Percentiles rank a stretch among this genome's conserved stretches.
These are phyloP conservation scores for Coregonus suidteri DNA, from an alignment of 2,797 vertebrate species.

Conservation along the genomic window DNA sequence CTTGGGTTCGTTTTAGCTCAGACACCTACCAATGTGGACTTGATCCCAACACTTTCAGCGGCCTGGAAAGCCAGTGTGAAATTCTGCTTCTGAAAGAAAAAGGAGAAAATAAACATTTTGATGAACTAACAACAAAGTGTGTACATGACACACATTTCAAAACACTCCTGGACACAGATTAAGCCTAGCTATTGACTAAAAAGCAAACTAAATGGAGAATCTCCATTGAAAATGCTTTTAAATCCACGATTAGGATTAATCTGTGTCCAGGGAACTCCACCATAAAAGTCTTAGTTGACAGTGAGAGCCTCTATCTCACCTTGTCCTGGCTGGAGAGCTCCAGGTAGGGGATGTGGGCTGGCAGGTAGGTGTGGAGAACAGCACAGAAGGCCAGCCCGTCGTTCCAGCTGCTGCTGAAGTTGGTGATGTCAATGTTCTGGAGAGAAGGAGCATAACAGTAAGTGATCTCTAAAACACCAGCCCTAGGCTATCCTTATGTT, in stretches of 20 bases:
- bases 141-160: neutral
- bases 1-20: neutral
- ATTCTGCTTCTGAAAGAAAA: constrained; percentile 80
- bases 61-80: constrained; percentile 88
- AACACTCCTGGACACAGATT: neutral
- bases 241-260: no score
- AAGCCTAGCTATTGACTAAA: neutral
- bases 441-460: neutral
- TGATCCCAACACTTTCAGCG: constrained; percentile 88
- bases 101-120: neutral
- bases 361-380: constrained; percentile 87
- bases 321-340: constrained; percentile 86
- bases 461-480: neutral
- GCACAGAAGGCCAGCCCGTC: constrained; percentile 90
- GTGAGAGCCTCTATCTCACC: constrained; percentile 60
- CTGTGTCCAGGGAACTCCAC: neutral
- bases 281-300: neutral
- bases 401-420: constrained; percentile 92
- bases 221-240: neutral
- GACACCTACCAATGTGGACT: constrained; percentile 84
- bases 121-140: neutral
- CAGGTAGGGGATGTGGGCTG: constrained; percentile 86
- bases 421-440: constrained; percentile 89
- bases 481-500: neutral
- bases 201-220: neutral